Evolutionary conservation across 2,797 vertebrate species (phyloP).

Genomic region (Pangasius larnaudii): DNA sequence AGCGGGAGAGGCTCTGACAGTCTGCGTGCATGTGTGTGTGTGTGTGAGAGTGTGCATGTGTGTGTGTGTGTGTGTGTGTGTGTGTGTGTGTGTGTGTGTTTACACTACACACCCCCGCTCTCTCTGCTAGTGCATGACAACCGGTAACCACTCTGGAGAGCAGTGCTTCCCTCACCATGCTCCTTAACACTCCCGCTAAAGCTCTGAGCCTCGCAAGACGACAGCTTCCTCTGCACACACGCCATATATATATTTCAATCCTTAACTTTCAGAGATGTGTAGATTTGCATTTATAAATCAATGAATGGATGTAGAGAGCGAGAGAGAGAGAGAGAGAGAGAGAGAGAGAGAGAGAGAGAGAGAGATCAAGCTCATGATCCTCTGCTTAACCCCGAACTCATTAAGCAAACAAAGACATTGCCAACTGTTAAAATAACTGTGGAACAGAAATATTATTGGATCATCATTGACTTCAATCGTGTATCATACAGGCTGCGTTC

Average conservation of each 20-base stretch:
- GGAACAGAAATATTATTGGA: constrained; percentile 46
- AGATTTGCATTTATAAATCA: constrained; percentile 24
- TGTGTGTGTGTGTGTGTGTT: constrained; percentile 72
- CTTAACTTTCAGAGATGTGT: constrained; percentile 15
- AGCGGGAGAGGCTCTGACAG: constrained; percentile 90
- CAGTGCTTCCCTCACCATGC: constrained; percentile 55
- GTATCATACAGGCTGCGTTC: constrained; percentile 22
- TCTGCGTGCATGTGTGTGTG: constrained; percentile 82
- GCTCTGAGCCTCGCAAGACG: constrained; percentile 42
- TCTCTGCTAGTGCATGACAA: constrained; percentile 56
- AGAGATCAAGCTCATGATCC: constrained; percentile 6
- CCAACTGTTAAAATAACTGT: constrained; percentile 40
- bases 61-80: constrained; percentile 74
- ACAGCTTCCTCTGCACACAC: constrained; percentile 50
- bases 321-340: background rate
- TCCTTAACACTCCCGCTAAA: constrained; percentile 60
- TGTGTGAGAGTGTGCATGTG: constrained; percentile 80
- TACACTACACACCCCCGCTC: constrained; percentile 59
- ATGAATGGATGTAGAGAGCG: background rate
- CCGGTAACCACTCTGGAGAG: constrained; percentile 60
- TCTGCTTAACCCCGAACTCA: constrained; percentile 32
- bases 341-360: background rate
- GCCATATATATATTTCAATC: constrained; percentile 11
- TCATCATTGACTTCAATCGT: constrained; percentile 42
- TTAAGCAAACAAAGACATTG: constrained; percentile 39